These are phyloP conservation scores for Caenorhabditis parvicauda DNA, from an alignment of 2,888 invertebrate species.

Conservation along the genomic window DNA sequence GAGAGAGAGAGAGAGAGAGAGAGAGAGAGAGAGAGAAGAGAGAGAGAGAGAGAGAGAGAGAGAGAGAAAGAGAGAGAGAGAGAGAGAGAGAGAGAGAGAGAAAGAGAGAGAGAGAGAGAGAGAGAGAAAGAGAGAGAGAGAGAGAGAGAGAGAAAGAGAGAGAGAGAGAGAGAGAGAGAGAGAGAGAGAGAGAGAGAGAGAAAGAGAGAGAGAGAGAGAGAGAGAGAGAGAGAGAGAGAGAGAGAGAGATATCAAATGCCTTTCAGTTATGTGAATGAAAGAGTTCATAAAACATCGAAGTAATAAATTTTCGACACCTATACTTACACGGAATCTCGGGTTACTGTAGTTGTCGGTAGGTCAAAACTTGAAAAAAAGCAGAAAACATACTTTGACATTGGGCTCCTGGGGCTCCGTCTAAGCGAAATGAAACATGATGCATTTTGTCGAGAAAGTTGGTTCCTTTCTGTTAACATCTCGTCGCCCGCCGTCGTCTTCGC, in stretches of 20 bases:
- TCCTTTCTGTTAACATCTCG: conserved; percentile 27
- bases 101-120: conserved; percentile 2
- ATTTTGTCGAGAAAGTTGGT: conserved; percentile 30
- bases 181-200: neutral
- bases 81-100: conserved; percentile 9
- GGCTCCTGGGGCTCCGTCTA: conserved; percentile 19
- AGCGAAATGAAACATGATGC: conserved; percentile 20
- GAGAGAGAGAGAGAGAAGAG: neutral
- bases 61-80: conserved; percentile 5
- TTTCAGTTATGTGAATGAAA: too few species aligned
- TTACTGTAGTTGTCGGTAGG: neutral
- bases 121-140: neutral
- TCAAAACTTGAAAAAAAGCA: neutral
- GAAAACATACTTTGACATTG: conserved; percentile 15
- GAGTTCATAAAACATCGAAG: too few species aligned
- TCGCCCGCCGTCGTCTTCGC: conserved; percentile 39
- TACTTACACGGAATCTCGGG: too few species aligned
- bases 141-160: neutral
- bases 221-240: neutral
- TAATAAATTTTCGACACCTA: too few species aligned
- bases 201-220: neutral
- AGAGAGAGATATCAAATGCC: conserved; percentile 2
- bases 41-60: conserved; percentile 1
- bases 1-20: neutral
- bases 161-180: conserved; percentile 1